phyloP scores from a whole-genome alignment of 2,797 vertebrate genomes.

The Tachyglossus aculeatus region DNA sequence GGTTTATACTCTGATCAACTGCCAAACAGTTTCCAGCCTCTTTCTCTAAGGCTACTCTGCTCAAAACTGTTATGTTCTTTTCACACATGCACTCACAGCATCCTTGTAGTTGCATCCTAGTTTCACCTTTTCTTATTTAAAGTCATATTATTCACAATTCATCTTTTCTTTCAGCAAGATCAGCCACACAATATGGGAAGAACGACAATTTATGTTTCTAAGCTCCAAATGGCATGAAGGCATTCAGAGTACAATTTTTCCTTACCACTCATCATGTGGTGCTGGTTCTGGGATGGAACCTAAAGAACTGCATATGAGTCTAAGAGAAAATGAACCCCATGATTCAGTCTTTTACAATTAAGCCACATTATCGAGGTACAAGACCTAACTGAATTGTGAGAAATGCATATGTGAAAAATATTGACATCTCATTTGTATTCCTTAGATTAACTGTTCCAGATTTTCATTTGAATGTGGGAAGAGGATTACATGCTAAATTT shows the following conservation, averaged over 20 bases:
- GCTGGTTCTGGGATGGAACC: no score
- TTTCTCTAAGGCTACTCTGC: background rate
- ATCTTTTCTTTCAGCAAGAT: constrained; percentile 10
- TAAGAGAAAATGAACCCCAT: no score
- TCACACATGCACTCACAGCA: background rate
- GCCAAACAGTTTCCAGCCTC: background rate
- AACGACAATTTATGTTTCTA: no score
- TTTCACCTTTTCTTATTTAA: constrained; percentile 1
- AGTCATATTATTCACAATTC: background rate
- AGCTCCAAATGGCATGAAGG: no score
- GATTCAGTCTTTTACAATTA: no score
- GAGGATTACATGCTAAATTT: background rate
- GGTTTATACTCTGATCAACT: background rate
- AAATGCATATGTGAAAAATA: no score
- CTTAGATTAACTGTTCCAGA: background rate
- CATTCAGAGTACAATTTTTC: no score
- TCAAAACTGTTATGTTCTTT: background rate
- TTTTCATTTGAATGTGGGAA: background rate
- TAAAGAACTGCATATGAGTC: no score
- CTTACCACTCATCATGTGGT: no score
- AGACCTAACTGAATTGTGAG: no score
- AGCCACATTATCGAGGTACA: no score
- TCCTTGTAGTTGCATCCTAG: background rate
- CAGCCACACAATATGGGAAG: no score
- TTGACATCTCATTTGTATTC: background rate